Percentiles rank a stretch among this genome's conserved stretches.
Evolutionary conservation across 2,888 invertebrate species (phyloP).

Genomic region (Volucella zonaria): DNA sequence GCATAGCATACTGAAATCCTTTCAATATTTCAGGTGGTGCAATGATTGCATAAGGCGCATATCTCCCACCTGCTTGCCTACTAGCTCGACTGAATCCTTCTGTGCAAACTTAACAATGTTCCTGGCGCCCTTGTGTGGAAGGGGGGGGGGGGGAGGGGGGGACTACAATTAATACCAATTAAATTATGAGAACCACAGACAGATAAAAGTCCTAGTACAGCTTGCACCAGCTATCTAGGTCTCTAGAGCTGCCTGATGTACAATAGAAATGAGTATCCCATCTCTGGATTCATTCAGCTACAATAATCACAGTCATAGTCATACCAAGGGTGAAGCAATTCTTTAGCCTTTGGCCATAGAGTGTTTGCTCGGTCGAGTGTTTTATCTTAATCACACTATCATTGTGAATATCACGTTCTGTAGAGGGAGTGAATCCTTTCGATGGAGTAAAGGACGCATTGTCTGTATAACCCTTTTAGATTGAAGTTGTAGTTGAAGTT

Average conservation of each 20-base stretch:
- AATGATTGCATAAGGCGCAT: neutral
- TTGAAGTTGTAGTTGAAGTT: neutral
- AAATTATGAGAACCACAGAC: conserved; percentile 66
- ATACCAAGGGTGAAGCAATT: conserved; percentile 12
- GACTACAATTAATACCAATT: conserved; percentile 74
- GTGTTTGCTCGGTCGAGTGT: conserved; percentile 26
- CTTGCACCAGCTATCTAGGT: neutral
- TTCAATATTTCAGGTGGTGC: conserved; percentile 10
- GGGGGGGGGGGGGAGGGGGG: conserved; percentile 11
- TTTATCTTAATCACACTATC: conserved; percentile 72
- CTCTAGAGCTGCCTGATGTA: neutral
- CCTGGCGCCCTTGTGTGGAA: neutral
- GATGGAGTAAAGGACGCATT: conserved; percentile 18
- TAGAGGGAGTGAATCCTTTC: conserved; percentile 12
- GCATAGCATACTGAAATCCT: conserved; percentile 24
- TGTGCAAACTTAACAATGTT: conserved; percentile 7
- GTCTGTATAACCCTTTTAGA: conserved; percentile 16
- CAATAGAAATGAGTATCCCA: no score
- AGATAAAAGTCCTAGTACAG: conserved; percentile 29
- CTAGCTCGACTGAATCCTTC: conserved; percentile 9
- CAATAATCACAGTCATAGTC: neutral
- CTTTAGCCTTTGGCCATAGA: neutral
- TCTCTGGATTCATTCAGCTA: conserved; percentile 46
- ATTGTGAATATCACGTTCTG: conserved; percentile 62
- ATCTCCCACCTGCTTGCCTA: no score